Percentiles rank a stretch among this genome's conserved stretches.
Evolutionary conservation across 2,113 vertebrate genomes (phyloP).

Genomic region (Grus americana): DNA sequence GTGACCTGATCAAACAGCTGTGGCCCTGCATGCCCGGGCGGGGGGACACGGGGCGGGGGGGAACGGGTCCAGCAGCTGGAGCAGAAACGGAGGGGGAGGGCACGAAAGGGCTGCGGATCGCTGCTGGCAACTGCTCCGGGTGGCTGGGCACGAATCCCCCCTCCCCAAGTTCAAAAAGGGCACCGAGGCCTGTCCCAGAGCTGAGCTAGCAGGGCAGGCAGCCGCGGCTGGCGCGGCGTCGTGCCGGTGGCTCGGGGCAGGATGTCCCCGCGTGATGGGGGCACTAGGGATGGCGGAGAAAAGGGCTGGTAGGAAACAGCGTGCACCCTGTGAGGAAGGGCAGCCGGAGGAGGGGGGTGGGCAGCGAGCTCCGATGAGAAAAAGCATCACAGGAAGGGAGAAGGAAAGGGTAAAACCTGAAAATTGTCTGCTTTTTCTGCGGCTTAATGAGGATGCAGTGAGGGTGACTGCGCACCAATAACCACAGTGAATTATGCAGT

Average conservation of each 20-base stretch:
- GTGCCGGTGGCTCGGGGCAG: conserved; percentile 21
- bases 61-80: conserved; percentile 32
- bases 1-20: conserved; percentile 56
- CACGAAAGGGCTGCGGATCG: conserved; percentile 7
- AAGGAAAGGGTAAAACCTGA: not conserved
- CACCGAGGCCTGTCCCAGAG: conserved; percentile 74
- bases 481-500: not conserved
- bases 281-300: not conserved
- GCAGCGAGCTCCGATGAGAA: not conserved
- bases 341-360: not conserved
- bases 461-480: not conserved
- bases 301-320: not conserved
- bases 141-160: not conserved
- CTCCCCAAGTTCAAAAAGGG: conserved; percentile 66
- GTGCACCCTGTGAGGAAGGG: not conserved
- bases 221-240: conserved; percentile 55
- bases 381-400: not conserved
- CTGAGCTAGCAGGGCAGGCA: conserved; percentile 42
- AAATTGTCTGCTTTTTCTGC: not conserved
- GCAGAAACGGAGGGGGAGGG: not conserved
- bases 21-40: not conserved
- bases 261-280: not conserved
- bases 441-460: not conserved
- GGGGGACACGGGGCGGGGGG: not conserved
- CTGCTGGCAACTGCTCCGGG: conserved; percentile 63